These are phyloP conservation scores for Dinocampus coccinellae DNA, from an alignment of 2,888 invertebrate species.

Conservation along the genomic window DNA sequence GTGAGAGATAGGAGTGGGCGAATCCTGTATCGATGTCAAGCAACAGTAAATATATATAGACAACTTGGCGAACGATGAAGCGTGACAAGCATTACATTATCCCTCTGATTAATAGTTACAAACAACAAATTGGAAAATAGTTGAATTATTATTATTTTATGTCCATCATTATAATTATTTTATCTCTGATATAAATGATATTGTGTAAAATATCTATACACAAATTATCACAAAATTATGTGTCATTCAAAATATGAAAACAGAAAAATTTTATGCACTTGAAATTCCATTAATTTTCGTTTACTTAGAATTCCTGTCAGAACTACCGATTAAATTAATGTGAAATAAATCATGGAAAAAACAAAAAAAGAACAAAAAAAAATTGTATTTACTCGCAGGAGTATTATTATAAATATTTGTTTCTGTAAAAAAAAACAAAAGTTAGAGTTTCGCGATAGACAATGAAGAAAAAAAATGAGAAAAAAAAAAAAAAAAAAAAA, in stretches of 20 bases:
- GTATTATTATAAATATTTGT: neutral
- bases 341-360: neutral
- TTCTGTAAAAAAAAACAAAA: too few species aligned
- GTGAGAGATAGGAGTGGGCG: neutral
- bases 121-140: conserved; percentile 48
- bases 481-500: neutral
- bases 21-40: conserved; percentile 22
- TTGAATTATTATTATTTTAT: conserved; percentile 47
- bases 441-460: too few species aligned
- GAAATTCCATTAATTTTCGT: too few species aligned
- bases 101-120: conserved; percentile 54
- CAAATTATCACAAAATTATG: neutral
- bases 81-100: conserved; percentile 45
- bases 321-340: too few species aligned
- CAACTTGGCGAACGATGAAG: conserved; percentile 14
- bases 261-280: neutral
- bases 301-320: too few species aligned
- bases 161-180: conserved; percentile 35
- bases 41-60: neutral
- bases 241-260: too few species aligned
- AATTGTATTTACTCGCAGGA: neutral
- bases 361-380: neutral
- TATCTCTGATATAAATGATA: conserved; percentile 9
- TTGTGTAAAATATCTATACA: neutral
- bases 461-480: too few species aligned